Conservation (phyloP, 2,113 vertebrate species). For the Maccullochella peelii region DNA sequence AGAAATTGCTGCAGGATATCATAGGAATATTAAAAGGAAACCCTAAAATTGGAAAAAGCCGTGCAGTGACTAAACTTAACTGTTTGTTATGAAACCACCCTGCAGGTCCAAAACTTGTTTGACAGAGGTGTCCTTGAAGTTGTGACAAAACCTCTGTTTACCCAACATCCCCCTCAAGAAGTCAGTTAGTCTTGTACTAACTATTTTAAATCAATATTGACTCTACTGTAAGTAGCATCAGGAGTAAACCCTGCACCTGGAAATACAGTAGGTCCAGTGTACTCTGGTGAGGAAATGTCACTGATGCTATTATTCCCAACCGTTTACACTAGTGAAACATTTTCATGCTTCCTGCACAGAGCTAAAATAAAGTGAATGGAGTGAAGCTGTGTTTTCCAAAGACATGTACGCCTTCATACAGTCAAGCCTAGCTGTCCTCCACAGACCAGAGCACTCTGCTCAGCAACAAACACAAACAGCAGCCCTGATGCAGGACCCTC, state of each 20-base stretch:
- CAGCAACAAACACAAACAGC: conserved; percentile 24
- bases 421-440: background rate
- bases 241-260: background rate
- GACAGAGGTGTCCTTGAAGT: background rate
- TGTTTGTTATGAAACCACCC: background rate
- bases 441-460: background rate
- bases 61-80: too few species aligned
- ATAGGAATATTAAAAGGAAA: too few species aligned
- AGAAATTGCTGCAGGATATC: too few species aligned
- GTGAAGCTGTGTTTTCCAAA: background rate
- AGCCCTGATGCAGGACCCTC: background rate
- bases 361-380: background rate
- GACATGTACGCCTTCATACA: background rate
- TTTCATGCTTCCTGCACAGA: background rate
- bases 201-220: conserved; percentile 16
- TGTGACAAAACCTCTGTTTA: conserved; percentile 1
- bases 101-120: background rate
- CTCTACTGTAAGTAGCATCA: background rate
- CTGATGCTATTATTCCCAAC: background rate
- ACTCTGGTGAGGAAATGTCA: background rate
- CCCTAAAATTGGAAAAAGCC: too few species aligned
- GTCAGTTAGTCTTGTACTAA: background rate
- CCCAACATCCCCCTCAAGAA: background rate
- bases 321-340: background rate
- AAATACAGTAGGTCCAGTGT: background rate